A percentile compares a stretch with the other conserved stretches of the same genome.
Conservation (phyloP, 2,888 invertebrate species). For the Caenorhabditis zanzibari region DNA sequence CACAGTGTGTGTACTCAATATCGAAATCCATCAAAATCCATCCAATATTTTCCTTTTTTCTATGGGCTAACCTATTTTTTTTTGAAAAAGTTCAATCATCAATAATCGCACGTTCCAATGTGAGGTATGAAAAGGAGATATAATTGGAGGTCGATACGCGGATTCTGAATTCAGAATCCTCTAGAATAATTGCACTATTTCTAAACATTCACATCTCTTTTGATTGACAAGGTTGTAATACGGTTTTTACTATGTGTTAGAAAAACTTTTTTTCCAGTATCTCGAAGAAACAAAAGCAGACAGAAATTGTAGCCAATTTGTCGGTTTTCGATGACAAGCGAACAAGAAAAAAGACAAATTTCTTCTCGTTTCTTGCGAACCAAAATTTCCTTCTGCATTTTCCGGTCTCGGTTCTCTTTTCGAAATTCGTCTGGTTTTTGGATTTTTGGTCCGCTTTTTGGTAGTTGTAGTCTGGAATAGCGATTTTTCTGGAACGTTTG, state of each 20-base stretch:
- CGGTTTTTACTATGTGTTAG: not conserved
- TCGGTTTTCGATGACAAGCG: conserved; percentile 10
- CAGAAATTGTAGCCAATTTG: conserved; percentile 51
- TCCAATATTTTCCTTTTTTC: conserved; percentile 22
- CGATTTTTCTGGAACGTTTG: no score
- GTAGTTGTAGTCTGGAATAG: not conserved
- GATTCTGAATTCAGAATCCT: conserved; percentile 7
- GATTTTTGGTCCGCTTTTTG: not conserved
- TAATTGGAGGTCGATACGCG: conserved; percentile 5
- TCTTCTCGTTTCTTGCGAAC: conserved; percentile 18
- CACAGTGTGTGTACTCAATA: conserved; percentile 32
- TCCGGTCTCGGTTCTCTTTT: not conserved
- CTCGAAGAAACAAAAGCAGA: not conserved
- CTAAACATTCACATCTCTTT: not conserved
- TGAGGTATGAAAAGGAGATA: not conserved
- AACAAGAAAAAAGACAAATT: conserved; percentile 22
- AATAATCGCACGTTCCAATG: conserved; percentile 14
- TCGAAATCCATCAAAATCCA: conserved; percentile 34
- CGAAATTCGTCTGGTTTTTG: not conserved
- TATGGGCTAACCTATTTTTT: not conserved
- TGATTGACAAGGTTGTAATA: conserved; percentile 9
- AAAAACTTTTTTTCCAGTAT: conserved; percentile 7
- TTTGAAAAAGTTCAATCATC: conserved; percentile 23
- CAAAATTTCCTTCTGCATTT: conserved; percentile 16
- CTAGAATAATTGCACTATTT: not conserved